Percentiles rank a stretch among this genome's conserved stretches.
phyloP scores from a whole-genome alignment of 2,797 vertebrate genomes.

The Gymnocypris eckloni region DNA sequence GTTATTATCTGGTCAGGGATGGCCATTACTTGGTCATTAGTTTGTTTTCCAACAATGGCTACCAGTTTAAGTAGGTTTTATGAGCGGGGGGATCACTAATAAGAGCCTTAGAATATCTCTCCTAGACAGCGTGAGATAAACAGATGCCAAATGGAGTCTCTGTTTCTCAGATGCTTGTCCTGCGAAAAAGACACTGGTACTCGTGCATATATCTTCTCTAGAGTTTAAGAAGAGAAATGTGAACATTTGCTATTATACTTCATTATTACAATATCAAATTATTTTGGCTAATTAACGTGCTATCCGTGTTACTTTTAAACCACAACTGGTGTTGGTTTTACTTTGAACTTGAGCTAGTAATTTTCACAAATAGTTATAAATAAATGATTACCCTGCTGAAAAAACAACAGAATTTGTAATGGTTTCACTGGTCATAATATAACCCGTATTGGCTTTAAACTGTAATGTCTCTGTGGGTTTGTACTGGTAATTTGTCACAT shows the following conservation, averaged over 20 bases:
- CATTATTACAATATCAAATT: not conserved
- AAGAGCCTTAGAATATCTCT: not conserved
- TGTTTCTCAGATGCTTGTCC: not conserved
- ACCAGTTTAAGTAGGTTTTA: not conserved
- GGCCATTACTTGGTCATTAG: not conserved
- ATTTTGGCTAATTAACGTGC: not conserved
- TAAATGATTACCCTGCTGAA: not conserved
- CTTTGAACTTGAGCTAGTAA: not conserved
- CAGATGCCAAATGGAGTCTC: not conserved
- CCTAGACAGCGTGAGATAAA: not conserved
- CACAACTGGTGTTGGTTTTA: not conserved
- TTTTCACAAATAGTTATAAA: not conserved
- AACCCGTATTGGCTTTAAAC: no score
- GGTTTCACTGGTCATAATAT: no score
- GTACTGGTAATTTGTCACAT: no score
- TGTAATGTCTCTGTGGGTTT: no score
- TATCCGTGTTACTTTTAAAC: not conserved
- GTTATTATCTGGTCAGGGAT: constrained; percentile 1
- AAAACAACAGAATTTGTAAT: no score
- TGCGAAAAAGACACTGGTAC: not conserved
- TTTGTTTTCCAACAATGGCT: not conserved
- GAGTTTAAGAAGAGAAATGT: not conserved
- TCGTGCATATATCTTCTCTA: not conserved
- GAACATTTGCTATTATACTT: not conserved
- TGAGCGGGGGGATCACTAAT: not conserved